These are phyloP conservation scores for Coregonus ussuriensis DNA, from an alignment of 2,797 vertebrate genomes.

Conservation along the genomic window DNA sequence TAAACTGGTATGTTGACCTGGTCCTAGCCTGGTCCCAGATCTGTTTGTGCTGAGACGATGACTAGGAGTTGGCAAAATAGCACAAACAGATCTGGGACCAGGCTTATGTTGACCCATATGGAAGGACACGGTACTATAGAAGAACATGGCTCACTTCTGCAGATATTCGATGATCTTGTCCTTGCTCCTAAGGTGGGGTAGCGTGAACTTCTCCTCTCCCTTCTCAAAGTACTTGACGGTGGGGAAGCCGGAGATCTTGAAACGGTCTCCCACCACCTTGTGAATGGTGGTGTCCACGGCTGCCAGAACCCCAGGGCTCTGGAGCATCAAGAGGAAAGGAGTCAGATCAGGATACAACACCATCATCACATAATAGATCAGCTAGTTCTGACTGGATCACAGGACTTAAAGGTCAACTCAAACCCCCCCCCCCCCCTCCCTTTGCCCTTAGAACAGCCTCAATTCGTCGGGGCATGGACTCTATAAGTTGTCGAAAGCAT, in stretches of 20 bases:
- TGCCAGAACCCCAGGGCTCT: conserved; percentile 93
- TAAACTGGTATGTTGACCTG: no score
- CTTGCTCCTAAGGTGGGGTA: conserved; percentile 90
- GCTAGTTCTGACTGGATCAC: neutral
- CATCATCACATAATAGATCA: neutral
- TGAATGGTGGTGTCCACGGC: conserved; percentile 91
- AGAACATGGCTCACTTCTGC: conserved; percentile 82
- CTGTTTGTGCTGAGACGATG: no score
- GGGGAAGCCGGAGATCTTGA: conserved; percentile 94
- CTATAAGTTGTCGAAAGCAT: no score
- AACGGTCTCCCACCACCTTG: conserved; percentile 87
- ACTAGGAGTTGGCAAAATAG: no score
- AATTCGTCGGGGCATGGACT: no score
- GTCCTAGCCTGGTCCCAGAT: no score
- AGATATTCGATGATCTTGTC: conserved; percentile 96
- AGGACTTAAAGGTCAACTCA: neutral
- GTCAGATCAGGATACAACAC: neutral
- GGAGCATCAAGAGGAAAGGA: conserved; percentile 22
- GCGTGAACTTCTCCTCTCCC: conserved; percentile 87
- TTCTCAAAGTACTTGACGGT: conserved; percentile 95
- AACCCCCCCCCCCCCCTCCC: no score
- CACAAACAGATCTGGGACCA: no score
- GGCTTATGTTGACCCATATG: neutral
- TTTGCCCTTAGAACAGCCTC: no score
- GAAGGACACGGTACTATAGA: neutral